A percentile compares a stretch with the other conserved stretches of the same genome.
Conservation (phyloP, 2,797 vertebrate genomes). For the Limnodromus scolopaceus region DNA sequence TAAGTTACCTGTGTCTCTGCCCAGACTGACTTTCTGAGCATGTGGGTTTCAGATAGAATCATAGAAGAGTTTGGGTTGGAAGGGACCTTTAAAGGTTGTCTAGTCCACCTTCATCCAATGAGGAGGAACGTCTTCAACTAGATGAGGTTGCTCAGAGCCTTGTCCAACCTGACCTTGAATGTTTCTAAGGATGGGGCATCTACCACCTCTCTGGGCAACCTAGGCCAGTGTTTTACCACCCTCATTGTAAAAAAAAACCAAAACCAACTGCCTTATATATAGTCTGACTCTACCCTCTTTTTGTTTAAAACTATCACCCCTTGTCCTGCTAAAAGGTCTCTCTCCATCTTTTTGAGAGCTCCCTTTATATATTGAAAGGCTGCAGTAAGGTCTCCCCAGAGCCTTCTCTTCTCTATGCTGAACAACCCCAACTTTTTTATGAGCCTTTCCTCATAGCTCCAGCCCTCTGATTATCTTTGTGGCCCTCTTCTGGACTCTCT, state of each 20-base stretch:
- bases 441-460: not conserved
- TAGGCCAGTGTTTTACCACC: not conserved
- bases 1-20: not conserved
- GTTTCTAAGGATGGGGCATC: not conserved
- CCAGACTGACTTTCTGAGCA: not conserved
- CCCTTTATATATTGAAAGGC: not conserved
- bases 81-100: not conserved
- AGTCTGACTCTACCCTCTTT: not conserved
- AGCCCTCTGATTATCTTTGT: not conserved
- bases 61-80: not conserved
- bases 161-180: not conserved
- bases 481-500: not conserved
- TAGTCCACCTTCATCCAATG: not conserved
- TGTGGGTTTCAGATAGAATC: not conserved
- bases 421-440: not conserved
- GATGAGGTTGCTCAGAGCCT: not conserved
- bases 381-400: not conserved
- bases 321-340: not conserved
- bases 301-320: not conserved
- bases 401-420: not conserved
- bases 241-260: not conserved
- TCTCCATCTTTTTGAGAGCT: not conserved
- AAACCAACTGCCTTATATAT: not conserved
- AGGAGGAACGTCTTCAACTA: not conserved
- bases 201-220: not conserved